Evolutionary conservation across 2,888 invertebrate genomes (phyloP).

Genomic region (Aricia artaxerxes): DNA sequence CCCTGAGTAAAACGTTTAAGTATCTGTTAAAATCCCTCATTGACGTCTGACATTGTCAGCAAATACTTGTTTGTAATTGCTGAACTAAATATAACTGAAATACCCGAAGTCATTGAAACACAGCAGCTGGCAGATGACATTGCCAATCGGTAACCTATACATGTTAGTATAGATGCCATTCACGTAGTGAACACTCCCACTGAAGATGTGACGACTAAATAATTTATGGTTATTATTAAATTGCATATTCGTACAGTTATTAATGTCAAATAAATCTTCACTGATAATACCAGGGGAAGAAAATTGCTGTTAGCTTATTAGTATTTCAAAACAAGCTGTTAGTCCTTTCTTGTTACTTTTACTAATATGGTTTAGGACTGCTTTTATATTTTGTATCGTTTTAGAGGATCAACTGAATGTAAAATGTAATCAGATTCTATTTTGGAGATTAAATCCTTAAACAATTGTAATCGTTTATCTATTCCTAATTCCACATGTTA

Average conservation of each 20-base stretch:
- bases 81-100: slow-evolving; percentile 17
- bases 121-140: slow-evolving; percentile 30
- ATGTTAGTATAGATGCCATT: slow-evolving; percentile 31
- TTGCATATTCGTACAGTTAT: background rate
- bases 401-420: no score
- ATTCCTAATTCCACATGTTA: background rate
- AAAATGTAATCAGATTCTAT: no score
- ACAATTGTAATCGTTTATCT: background rate
- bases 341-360: no score
- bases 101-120: slow-evolving; percentile 6
- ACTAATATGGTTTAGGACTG: no score
- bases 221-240: background rate
- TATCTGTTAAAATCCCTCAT: slow-evolving; percentile 5
- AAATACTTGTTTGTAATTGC: slow-evolving; percentile 4
- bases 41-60: slow-evolving; percentile 20
- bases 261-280: background rate
- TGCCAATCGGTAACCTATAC: slow-evolving; percentile 30
- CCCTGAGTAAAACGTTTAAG: background rate
- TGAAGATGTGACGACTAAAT: slow-evolving; percentile 4
- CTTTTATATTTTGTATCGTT: no score
- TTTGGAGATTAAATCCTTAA: background rate
- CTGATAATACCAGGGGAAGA: background rate
- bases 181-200: slow-evolving; percentile 36
- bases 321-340: no score
- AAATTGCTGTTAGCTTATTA: background rate